Evolutionary conservation across 2,113 vertebrate species (phyloP).

Genomic region (Spizaetus ornatus): DNA sequence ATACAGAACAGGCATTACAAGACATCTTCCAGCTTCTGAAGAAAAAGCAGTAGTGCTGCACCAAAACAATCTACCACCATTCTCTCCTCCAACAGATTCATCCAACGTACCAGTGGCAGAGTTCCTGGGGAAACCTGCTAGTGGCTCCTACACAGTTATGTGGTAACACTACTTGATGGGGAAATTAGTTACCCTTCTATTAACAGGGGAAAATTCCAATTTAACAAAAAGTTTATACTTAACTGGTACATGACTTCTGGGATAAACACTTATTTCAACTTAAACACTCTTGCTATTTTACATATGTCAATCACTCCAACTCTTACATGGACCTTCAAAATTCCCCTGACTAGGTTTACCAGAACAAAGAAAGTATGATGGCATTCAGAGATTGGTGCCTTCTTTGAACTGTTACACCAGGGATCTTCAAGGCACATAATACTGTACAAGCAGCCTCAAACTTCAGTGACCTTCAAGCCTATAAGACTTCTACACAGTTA

Average conservation of each 20-base stretch:
- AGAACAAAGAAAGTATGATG: background rate
- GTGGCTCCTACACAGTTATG: background rate
- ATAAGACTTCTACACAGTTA: background rate
- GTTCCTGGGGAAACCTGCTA: background rate
- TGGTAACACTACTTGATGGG: background rate
- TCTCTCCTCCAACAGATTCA: background rate
- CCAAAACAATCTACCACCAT: background rate
- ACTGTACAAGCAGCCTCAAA: background rate
- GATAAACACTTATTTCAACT: background rate
- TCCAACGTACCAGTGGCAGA: background rate
- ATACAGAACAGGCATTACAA: background rate
- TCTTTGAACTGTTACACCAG: background rate
- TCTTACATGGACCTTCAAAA: background rate
- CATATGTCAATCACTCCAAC: accelerated
- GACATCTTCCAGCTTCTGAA: background rate
- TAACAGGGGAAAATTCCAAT: background rate
- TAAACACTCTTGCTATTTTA: background rate
- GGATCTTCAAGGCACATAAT: background rate
- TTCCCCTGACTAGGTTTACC: background rate
- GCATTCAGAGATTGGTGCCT: background rate
- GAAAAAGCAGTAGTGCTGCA: background rate
- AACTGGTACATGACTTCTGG: background rate
- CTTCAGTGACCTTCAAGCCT: background rate
- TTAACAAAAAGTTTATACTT: background rate
- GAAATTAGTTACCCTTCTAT: background rate